A percentile compares a stretch with the other conserved stretches of the same genome.
phyloP scores from a whole-genome alignment of 2,797 vertebrate species.

The Pteropus rufus region DNA sequence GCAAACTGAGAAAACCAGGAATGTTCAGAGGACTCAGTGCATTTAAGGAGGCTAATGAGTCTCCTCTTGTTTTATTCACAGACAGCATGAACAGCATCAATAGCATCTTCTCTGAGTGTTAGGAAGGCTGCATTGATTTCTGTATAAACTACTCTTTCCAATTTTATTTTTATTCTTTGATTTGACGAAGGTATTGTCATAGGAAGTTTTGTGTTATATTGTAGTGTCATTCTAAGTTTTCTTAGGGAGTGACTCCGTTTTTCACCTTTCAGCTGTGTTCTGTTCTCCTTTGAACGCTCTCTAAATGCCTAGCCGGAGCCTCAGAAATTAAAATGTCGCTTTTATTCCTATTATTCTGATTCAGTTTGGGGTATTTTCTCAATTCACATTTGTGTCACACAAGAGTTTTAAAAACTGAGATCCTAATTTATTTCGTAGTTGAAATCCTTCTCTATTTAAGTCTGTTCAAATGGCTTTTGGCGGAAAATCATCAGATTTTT shows the following conservation, averaged over 20 bases:
- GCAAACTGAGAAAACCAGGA: neutral
- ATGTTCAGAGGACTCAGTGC: neutral
- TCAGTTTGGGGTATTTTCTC: conserved; percentile 18
- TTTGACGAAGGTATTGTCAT: neutral
- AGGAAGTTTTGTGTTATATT: neutral
- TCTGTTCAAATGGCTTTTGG: neutral
- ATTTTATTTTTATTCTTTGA: neutral
- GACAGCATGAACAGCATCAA: neutral
- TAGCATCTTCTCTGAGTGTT: neutral
- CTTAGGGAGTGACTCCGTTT: neutral
- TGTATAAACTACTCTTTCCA: neutral
- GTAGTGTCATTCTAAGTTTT: neutral
- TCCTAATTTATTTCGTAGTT: conserved; percentile 21
- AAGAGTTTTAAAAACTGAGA: neutral
- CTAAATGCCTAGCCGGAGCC: neutral
- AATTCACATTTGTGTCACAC: neutral
- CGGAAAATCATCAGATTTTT: neutral
- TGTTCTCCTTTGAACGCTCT: neutral
- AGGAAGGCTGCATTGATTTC: neutral
- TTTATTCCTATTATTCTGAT: neutral
- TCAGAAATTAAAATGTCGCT: neutral
- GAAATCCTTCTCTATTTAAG: neutral
- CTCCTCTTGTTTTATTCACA: neutral
- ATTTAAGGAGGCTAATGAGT: neutral
- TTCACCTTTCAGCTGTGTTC: neutral